These are phyloP conservation scores for Pomatorhinus ruficollis DNA, from an alignment of 2,113 vertebrate genomes.

Conservation along the genomic window DNA sequence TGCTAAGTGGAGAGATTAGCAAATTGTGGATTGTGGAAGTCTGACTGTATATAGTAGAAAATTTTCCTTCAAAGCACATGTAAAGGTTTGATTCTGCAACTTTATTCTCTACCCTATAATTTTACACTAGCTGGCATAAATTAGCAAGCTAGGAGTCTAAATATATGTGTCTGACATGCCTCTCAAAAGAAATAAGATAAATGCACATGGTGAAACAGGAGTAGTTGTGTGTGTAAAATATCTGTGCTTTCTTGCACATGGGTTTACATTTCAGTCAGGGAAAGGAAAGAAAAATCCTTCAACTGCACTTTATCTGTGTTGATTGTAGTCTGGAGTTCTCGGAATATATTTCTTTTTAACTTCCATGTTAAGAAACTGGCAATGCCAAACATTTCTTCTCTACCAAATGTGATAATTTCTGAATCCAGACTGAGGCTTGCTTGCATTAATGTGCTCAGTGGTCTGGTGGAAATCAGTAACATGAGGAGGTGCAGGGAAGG, in stretches of 20 bases:
- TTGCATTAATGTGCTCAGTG: conserved; percentile 44
- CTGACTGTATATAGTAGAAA: not conserved
- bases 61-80: conserved; percentile 1
- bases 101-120: conserved; percentile 54
- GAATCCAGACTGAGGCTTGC: conserved; percentile 38
- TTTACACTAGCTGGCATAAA: conserved; percentile 68
- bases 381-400: not conserved
- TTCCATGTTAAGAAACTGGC: conserved; percentile 25
- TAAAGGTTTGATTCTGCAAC: conserved; percentile 61
- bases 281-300: conserved; percentile 41
- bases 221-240: conserved; percentile 17
- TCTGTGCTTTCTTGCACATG: not conserved
- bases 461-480: conserved; percentile 35
- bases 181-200: conserved; percentile 54
- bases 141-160: conserved; percentile 58
- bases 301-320: conserved; percentile 12
- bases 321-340: conserved; percentile 17
- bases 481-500: conserved; percentile 22
- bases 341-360: conserved; percentile 5
- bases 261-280: not conserved
- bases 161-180: conserved; percentile 50
- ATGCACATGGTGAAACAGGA: conserved; percentile 16
- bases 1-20: conserved; percentile 13
- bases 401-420: conserved; percentile 32
- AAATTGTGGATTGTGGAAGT: conserved; percentile 26